These are phyloP conservation scores for Ageneiosus marmoratus DNA, from an alignment of 2,113 vertebrate species.

Conservation along the genomic window DNA sequence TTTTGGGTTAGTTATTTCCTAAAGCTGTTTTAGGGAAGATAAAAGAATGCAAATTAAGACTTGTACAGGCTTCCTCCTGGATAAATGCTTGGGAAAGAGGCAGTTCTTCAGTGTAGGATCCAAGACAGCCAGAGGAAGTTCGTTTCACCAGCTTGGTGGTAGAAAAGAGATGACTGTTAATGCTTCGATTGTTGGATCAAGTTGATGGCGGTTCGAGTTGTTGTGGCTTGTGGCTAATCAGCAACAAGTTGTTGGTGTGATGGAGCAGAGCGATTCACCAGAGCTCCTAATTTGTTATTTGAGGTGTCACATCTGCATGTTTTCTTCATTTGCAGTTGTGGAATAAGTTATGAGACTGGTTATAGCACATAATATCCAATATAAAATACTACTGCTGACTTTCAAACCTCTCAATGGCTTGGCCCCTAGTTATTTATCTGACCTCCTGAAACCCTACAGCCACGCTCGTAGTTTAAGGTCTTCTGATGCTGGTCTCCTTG, in stretches of 20 bases:
- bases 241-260: background rate
- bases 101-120: background rate
- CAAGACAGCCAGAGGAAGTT: background rate
- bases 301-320: background rate
- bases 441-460: too few relatives aligned
- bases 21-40: background rate
- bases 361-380: too few relatives aligned
- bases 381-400: too few relatives aligned
- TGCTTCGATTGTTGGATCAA: background rate
- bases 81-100: background rate
- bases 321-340: background rate
- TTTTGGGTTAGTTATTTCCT: background rate
- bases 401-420: too few relatives aligned
- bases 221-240: background rate
- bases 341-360: too few relatives aligned
- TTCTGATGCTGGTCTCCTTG: too few relatives aligned
- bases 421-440: too few relatives aligned
- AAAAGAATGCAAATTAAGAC: background rate
- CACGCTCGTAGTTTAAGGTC: too few relatives aligned
- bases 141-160: background rate
- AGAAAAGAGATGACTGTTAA: background rate
- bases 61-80: background rate
- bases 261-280: background rate
- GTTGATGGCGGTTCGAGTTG: background rate
- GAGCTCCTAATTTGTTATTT: background rate